Conservation (phyloP, 1,140 invertebrate species). For the Drosophila equinoxialis region DNA sequence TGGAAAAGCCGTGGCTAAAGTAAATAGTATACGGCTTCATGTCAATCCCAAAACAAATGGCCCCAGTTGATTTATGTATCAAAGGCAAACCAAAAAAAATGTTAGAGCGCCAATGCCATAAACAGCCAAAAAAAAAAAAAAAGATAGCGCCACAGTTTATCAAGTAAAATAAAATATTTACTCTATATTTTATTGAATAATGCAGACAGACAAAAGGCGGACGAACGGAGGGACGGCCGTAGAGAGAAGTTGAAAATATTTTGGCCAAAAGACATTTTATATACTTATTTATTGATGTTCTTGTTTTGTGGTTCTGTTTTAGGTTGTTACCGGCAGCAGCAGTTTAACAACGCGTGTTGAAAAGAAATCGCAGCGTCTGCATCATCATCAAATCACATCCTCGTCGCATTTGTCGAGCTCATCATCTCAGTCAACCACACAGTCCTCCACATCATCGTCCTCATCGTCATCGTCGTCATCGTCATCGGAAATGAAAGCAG, state of each 20-base stretch:
- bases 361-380: constrained; percentile 85
- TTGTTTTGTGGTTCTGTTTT: constrained; percentile 9
- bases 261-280: constrained; percentile 38
- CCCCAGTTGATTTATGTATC: constrained; percentile 55
- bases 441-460: constrained; percentile 77
- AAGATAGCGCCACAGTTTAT: constrained; percentile 48
- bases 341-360: constrained; percentile 84
- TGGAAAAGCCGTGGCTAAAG: constrained; percentile 31
- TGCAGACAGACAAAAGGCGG: constrained; percentile 5
- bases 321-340: constrained; percentile 83
- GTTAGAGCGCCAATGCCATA: constrained; percentile 54
- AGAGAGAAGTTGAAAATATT: constrained; percentile 23
- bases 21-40: constrained; percentile 36
- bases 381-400: constrained; percentile 80
- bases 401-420: constrained; percentile 79
- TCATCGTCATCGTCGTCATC: constrained; percentile 81
- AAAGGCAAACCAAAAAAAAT: constrained; percentile 41
- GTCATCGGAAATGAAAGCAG: constrained; percentile 87
- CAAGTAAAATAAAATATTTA: constrained; percentile 30
- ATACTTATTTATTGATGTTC: constrained; percentile 7
- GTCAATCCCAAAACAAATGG: constrained; percentile 52
- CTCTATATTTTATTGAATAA: constrained; percentile 13
- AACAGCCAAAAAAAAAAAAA: constrained; percentile 24
- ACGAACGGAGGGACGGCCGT: too few species aligned
- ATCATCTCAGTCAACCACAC: constrained; percentile 72